Evolutionary conservation across 2,888 invertebrate genomes (phyloP), one percentile per base, ranked within the genome.

Genomic region (Mesoligia furuncula): DNA sequence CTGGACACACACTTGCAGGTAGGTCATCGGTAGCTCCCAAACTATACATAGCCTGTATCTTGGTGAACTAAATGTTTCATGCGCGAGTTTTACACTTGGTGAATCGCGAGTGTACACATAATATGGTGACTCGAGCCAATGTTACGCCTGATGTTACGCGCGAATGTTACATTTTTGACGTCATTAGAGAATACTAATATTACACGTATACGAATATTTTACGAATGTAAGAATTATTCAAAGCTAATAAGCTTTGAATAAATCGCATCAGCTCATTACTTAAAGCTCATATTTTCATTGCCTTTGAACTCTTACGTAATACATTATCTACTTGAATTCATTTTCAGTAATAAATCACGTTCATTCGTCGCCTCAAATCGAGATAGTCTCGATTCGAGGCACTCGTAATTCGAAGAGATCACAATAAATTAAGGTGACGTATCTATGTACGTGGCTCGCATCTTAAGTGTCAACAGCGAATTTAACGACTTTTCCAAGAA

Each of bases 361-460:
- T 39, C 51, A 48, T 54, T 73, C 68, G 45, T 67, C 72, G 71
- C 74, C 42, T 64, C 59, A 48, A 36, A n/a, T 27, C 13, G 51
- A 48, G 80, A 61, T 45, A 0, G 6, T 36, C 36, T 36, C 6
- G 36, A 36, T 36, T 36, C 6, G 6, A 36, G 36, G 36, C 36
- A 68, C 39, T 39, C 39, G 1, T 39, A 66, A 15, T 24, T 45
- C 45, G 15, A 72, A 59, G 67, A 42, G 69, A 85, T 83, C 31
- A 85, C 72, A 73, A 71, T 68, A 85, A 77, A 85, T 85, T 83
- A 42, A 71, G 15, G 61, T 68, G 83, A 85, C 83, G 62, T 77
- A 67, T 77, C 65, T 70, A 17, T 13, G 72, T 67, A 69, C 78
- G 83, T 71, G 83, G n/a, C 54, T 67, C 78, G 64, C 78, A 71